Conservation (phyloP, 2,888 invertebrate species). For the Dicycla oo region DNA sequence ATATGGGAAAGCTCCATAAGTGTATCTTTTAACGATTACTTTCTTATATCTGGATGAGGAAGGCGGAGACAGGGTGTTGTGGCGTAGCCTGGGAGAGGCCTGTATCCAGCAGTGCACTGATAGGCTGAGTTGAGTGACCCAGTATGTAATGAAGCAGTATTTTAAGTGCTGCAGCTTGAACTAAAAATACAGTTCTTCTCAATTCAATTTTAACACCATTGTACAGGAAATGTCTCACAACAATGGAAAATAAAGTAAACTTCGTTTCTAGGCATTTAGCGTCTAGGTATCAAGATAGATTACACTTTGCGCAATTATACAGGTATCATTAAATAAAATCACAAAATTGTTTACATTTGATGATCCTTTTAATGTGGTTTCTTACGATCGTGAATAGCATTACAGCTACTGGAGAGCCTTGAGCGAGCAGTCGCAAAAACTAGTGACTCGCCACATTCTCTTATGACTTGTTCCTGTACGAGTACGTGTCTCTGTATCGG, state of each 20-base stretch:
- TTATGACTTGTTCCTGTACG: conserved; percentile 62
- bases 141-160: too few relatives aligned
- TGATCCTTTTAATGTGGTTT: conserved; percentile 41
- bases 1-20: background rate
- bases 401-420: conserved; percentile 74
- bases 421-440: conserved; percentile 74
- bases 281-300: conserved; percentile 31
- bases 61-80: too few relatives aligned
- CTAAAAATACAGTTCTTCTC: background rate
- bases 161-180: conserved; percentile 12
- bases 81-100: too few relatives aligned
- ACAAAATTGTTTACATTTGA: conserved; percentile 39
- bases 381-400: conserved; percentile 66
- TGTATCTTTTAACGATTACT: background rate
- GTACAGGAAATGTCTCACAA: conserved; percentile 45
- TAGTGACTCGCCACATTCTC: conserved; percentile 78
- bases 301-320: conserved; percentile 36
- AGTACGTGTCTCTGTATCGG: conserved; percentile 62
- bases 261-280: conserved; percentile 9
- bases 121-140: too few relatives aligned
- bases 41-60: too few relatives aligned
- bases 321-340: conserved; percentile 28
- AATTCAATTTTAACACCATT: background rate
- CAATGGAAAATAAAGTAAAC: conserved; percentile 49
- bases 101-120: too few relatives aligned